Percentiles rank a stretch among this genome's conserved stretches.
phyloP scores from a whole-genome alignment of 2,888 invertebrate species.

The Gordius sp. region DNA sequence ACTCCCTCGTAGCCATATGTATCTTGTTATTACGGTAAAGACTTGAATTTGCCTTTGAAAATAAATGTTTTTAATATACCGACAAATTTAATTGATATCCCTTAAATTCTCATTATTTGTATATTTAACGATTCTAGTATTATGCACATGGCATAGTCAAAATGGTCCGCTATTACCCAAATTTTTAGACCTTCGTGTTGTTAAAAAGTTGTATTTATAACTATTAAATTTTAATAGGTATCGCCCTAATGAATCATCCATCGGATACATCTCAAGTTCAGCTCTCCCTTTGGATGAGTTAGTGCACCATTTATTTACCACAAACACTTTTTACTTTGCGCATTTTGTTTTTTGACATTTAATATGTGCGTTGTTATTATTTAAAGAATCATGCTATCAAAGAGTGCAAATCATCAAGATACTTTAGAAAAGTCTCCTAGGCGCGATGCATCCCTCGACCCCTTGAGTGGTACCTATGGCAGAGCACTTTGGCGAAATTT shows the following conservation, averaged over 20 bases:
- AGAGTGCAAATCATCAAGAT: too few species aligned
- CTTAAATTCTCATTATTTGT: neutral
- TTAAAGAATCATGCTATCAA: too few species aligned
- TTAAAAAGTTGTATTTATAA: neutral
- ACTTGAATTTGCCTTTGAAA: neutral
- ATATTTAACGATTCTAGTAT: too few species aligned
- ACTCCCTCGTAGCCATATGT: conserved; percentile 19
- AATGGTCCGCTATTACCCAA: too few species aligned
- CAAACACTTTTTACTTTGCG: too few species aligned
- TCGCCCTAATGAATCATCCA: conserved; percentile 10
- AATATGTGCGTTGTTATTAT: too few species aligned
- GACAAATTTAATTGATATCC: neutral
- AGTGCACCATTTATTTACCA: neutral
- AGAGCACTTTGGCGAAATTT: neutral
- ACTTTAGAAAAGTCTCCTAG: too few species aligned
- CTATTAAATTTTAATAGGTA: conserved; percentile 8
- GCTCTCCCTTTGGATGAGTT: conserved; percentile 4
- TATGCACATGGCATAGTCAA: too few species aligned
- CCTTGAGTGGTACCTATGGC: too few species aligned
- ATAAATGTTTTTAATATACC: neutral
- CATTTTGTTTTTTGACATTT: too few species aligned
- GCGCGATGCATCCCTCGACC: too few species aligned
- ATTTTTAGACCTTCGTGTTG: neutral
- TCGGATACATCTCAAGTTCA: neutral
- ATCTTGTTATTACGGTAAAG: conserved; percentile 19